Conservation (phyloP, 2,797 vertebrate genomes). For the Chrysocyon brachyurus region DNA sequence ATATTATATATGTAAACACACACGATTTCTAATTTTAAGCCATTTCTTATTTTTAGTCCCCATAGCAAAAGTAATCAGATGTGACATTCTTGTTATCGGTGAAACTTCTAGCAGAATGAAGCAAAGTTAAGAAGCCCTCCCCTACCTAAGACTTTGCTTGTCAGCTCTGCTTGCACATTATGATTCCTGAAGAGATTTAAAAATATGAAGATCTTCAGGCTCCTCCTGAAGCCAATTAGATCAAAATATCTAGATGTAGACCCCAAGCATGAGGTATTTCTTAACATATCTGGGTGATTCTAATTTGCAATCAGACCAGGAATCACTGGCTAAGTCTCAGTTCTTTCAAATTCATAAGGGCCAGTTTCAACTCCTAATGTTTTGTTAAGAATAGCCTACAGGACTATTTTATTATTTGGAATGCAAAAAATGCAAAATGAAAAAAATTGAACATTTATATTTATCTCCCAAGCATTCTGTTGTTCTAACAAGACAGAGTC, state of each 20-base stretch:
- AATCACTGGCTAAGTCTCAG: background rate
- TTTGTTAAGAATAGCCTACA: background rate
- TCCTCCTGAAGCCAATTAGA: background rate
- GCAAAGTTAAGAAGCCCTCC: background rate
- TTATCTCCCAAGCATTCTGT: background rate
- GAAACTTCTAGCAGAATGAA: background rate
- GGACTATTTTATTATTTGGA: conserved; percentile 10
- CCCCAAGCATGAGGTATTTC: background rate
- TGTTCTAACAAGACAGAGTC: background rate
- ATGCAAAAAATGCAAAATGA: background rate
- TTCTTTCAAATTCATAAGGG: background rate
- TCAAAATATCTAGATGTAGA: background rate
- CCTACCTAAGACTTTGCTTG: background rate
- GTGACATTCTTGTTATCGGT: background rate
- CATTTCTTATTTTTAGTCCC: background rate
- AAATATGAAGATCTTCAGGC: background rate
- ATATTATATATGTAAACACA: background rate
- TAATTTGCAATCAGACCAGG: background rate
- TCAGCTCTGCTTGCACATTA: background rate
- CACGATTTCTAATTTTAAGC: background rate
- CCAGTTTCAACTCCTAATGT: background rate
- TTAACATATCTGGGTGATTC: background rate
- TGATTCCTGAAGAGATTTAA: background rate
- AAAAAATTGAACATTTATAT: background rate
- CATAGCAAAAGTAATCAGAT: background rate